Percentiles rank a stretch among this genome's conserved stretches.
These are phyloP conservation scores for Amphiprion clarkii DNA, from an alignment of 2,797 vertebrate genomes.

Conservation along the genomic window DNA sequence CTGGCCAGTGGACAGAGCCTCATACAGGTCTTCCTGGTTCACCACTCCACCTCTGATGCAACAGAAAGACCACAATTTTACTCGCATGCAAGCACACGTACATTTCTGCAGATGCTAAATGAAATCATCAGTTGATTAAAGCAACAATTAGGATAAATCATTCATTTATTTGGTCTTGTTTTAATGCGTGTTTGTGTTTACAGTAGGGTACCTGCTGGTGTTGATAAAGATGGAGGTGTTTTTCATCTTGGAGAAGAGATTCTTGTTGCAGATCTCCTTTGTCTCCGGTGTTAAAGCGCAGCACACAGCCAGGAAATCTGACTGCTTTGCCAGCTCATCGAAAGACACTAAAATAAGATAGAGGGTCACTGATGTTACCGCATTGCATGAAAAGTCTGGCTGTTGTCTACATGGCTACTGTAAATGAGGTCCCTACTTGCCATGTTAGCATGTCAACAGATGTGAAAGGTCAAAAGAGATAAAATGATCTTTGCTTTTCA, in stretches of 20 bases:
- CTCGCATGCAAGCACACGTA: neutral
- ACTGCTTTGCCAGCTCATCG: slow-evolving; percentile 79
- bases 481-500: slow-evolving; percentile 1
- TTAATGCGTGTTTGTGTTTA: too few species aligned
- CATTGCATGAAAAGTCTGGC: neutral
- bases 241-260: slow-evolving; percentile 85
- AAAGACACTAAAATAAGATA: slow-evolving; percentile 76
- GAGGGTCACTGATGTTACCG: neutral
- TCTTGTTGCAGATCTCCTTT: slow-evolving; percentile 80
- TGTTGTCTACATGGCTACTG: neutral
- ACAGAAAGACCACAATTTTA: slow-evolving; percentile 27
- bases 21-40: slow-evolving; percentile 85
- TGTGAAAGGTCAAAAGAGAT: neutral
- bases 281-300: slow-evolving; percentile 83
- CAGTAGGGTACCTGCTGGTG: slow-evolving; percentile 77
- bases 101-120: neutral
- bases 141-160: neutral
- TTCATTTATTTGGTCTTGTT: neutral
- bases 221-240: slow-evolving; percentile 80
- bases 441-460: neutral
- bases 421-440: neutral
- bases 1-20: slow-evolving; percentile 79
- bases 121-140: neutral
- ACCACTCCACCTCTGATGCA: slow-evolving; percentile 82
- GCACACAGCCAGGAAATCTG: slow-evolving; percentile 78